These are phyloP conservation scores for Neolamprologus cancellatus DNA, from an alignment of 2,113 vertebrate species.

Conservation along the genomic window DNA sequence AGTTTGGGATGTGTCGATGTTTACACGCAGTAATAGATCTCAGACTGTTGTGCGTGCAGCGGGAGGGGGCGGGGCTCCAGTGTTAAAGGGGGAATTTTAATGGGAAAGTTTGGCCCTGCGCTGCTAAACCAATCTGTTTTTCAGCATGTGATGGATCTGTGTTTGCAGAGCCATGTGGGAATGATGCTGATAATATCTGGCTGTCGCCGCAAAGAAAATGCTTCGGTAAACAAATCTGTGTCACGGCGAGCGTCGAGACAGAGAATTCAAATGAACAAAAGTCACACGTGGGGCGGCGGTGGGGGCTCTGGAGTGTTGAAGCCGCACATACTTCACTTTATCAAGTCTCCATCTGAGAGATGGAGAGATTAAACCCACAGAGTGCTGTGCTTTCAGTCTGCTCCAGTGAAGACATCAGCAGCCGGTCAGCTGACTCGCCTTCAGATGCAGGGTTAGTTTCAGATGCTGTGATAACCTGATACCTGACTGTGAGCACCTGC, in stretches of 20 bases:
- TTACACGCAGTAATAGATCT: slow-evolving; percentile 1
- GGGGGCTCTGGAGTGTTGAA: neutral
- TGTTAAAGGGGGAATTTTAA: neutral
- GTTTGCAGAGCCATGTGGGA: neutral
- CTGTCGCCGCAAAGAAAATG: neutral
- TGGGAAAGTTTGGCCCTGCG: neutral
- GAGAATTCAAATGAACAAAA: neutral
- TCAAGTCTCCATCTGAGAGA: neutral
- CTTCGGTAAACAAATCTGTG: neutral
- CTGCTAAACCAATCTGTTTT: neutral
- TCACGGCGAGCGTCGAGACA: neutral
- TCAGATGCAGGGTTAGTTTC: neutral
- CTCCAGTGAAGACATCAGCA: neutral
- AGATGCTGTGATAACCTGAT: neutral
- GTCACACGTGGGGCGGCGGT: neutral
- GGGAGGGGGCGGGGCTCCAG: neutral
- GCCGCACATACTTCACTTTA: neutral
- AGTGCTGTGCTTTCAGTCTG: neutral
- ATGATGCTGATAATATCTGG: neutral
- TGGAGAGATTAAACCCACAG: neutral
- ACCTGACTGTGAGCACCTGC: neutral
- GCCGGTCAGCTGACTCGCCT: neutral
- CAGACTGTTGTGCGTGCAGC: neutral
- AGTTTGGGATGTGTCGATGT: neutral
- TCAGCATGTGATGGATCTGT: neutral